Conservation (phyloP, 2,888 invertebrate species). For the Monoplex corrugatus region DNA sequence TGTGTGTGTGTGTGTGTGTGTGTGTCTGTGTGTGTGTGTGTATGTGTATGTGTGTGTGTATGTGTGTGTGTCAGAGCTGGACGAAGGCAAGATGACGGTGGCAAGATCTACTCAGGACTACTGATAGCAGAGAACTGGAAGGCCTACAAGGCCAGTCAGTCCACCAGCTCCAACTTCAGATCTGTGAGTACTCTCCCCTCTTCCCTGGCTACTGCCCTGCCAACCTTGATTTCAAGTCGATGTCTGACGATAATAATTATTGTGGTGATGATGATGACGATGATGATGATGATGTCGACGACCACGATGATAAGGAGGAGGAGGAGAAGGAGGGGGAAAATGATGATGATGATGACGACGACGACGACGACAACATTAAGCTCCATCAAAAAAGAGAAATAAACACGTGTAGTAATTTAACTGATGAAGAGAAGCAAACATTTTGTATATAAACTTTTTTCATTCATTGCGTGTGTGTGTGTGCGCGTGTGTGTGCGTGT, state of each 20-base stretch:
- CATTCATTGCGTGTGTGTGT: neutral
- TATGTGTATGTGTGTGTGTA: neutral
- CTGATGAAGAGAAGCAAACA: too few species aligned
- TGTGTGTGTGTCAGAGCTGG: slow-evolving; percentile 71
- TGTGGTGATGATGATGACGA: too few species aligned
- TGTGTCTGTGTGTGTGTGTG: neutral
- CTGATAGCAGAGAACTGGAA: slow-evolving; percentile 95
- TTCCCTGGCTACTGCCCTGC: neutral
- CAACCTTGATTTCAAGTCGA: neutral
- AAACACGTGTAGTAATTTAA: too few species aligned
- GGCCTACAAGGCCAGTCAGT: slow-evolving; percentile 80
- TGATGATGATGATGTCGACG: too few species aligned
- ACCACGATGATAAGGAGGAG: too few species aligned
- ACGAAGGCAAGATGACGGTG: slow-evolving; percentile 93
- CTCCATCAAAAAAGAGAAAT: too few species aligned
- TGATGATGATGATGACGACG: too few species aligned
- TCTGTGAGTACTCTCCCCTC: too few species aligned
- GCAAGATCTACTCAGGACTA: slow-evolving; percentile 98
- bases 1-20: neutral
- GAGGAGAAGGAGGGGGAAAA: too few species aligned
- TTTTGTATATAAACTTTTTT: too few species aligned
- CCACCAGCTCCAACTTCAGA: slow-evolving; percentile 69
- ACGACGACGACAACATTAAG: too few species aligned
- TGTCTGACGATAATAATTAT: too few species aligned
- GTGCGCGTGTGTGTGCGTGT: neutral